phyloP scores from a whole-genome alignment of 2,797 vertebrate species.

The Halcyon smyrnensis region DNA sequence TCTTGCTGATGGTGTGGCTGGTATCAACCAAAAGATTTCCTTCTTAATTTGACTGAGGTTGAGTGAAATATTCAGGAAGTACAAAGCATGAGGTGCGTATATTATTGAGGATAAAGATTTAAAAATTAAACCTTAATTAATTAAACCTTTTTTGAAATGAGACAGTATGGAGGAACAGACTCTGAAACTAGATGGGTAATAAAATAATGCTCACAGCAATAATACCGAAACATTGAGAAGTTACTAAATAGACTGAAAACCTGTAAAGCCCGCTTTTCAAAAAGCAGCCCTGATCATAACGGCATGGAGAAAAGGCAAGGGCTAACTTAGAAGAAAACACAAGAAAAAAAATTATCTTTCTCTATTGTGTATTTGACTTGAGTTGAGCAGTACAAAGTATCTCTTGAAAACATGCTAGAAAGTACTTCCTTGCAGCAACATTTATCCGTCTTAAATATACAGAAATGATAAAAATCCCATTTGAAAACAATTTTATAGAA shows the following conservation, averaged over 20 bases:
- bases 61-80: background rate
- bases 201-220: background rate
- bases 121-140: background rate
- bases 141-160: background rate
- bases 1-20: background rate
- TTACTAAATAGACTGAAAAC: background rate
- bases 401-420: background rate
- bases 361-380: background rate
- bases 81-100: background rate
- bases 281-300: background rate
- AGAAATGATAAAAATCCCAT: background rate
- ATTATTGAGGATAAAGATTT: background rate
- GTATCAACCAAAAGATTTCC: background rate
- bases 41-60: background rate
- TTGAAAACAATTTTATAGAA: background rate
- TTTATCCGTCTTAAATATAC: background rate
- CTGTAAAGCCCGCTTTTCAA: background rate
- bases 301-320: background rate
- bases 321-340: background rate
- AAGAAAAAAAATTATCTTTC: background rate
- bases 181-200: slow-evolving; percentile 11
- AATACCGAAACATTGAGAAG: background rate
- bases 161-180: background rate
- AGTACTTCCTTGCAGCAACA: background rate
- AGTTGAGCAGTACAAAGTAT: background rate